phyloP scores from a whole-genome alignment of 2,113 vertebrate species.

The Taurulus bubalis region DNA sequence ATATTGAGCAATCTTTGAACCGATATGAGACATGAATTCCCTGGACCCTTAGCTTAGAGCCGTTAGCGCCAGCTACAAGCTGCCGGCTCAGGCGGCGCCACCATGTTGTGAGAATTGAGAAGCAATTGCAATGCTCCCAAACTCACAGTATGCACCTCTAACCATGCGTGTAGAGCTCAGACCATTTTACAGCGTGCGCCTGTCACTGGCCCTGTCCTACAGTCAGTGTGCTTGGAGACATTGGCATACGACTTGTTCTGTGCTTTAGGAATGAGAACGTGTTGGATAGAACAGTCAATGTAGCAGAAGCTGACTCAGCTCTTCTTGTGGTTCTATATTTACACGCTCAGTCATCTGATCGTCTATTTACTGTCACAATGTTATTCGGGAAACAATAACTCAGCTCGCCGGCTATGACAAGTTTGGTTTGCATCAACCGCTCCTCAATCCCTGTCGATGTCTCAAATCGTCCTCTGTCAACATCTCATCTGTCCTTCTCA shows the following conservation, averaged over 20 bases:
- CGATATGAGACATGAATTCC: neutral
- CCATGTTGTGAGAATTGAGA: too few relatives aligned
- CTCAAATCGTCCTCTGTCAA: constrained; percentile 44
- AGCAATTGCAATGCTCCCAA: neutral
- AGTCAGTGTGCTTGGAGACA: neutral
- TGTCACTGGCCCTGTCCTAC: neutral
- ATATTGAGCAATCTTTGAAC: neutral
- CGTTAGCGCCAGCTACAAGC: neutral
- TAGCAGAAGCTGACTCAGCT: neutral
- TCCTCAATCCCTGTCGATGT: constrained; percentile 29
- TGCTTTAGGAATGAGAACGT: neutral
- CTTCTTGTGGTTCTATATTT: neutral
- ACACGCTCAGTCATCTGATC: constrained; percentile 10
- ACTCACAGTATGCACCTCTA: neutral
- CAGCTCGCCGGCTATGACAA: constrained; percentile 11
- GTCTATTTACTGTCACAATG: constrained; percentile 25
- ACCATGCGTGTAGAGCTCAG: neutral
- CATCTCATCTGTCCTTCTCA: constrained; percentile 29
- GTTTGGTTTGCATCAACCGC: constrained; percentile 8
- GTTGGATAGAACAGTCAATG: neutral
- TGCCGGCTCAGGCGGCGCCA: neutral
- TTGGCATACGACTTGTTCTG: neutral
- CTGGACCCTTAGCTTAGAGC: neutral
- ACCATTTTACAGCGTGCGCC: neutral
- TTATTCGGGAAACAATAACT: constrained; percentile 11